These are phyloP conservation scores for Cantharis rustica DNA, from an alignment of 2,888 invertebrate species.

Conservation along the genomic window DNA sequence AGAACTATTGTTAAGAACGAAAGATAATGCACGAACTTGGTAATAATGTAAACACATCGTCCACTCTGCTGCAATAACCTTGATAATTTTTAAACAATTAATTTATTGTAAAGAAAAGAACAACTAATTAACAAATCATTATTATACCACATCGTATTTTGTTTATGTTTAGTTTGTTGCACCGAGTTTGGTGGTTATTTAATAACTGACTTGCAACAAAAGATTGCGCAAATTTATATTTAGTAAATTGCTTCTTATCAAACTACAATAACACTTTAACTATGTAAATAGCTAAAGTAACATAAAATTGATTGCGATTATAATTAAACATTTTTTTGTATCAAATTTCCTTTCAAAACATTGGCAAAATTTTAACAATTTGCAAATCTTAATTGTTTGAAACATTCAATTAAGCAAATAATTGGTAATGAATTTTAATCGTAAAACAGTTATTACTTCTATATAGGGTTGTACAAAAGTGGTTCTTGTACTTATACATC, in stretches of 20 bases:
- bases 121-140: background rate
- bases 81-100: background rate
- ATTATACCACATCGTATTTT: background rate
- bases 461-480: background rate
- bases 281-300: background rate
- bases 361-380: background rate
- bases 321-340: background rate
- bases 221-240: background rate
- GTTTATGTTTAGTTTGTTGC: background rate
- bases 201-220: background rate
- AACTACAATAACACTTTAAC: background rate
- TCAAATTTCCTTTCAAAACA: background rate
- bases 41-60: conserved; percentile 13
- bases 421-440: background rate
- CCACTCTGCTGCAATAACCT: background rate
- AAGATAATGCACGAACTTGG: conserved; percentile 20
- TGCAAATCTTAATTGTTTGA: background rate
- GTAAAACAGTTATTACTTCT: background rate
- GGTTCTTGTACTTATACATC: background rate
- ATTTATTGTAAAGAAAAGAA: background rate
- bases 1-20: conserved; percentile 10
- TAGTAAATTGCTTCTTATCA: background rate
- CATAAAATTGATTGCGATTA: background rate
- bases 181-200: background rate
- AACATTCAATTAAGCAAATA: background rate